Evolutionary conservation across 92 coral and sea anemone species (phyloP), one percentile per base, ranked within the genome.

Genomic region (Metridium senile): DNA sequence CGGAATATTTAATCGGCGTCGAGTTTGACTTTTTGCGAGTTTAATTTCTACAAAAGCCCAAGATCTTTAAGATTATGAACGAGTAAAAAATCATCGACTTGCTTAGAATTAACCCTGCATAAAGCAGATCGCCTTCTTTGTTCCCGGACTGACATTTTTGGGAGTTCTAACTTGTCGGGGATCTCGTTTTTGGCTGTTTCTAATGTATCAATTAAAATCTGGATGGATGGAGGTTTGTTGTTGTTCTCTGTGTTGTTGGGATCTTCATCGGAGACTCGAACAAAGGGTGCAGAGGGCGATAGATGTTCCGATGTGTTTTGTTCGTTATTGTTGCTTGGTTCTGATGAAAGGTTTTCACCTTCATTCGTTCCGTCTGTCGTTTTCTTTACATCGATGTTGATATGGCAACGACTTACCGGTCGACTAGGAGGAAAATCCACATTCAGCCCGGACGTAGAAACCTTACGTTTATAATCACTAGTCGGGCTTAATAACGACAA

Each of bases 351-450:
- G n/a, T 33, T 70, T 56, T 57, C 73, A 27, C 43, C 26, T 59
- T 71, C 66, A 20, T 33, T 56, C 49, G 30, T 46, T 17, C 56
- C 61, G 29, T 29, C 56, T 10, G 19, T 51, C n/a, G 56, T 56
- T 33, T 83, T 89, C 13, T 71, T 82, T 30, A 88, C 59, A 62
- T 88, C 86, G 26, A 92, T 52, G 72, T 71, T 81, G 26, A 92
- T 92, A 66, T 92, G 93, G 69, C 97, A 88, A 0, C 97, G 93
- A 61, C 97, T 92, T 21, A 91, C 74, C 57, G 97, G 97, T 51
- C 97, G 72, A 11, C 78, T 79, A 45, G 29, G 62, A 7, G 57
- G 32, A 29, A 30, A 39, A n/a, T 45, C 22, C 13, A 43, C 67
- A 13, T 29, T 30, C 34, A 32, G 29, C 8, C 66, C 74, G 29